Evolutionary conservation across 1,140 invertebrate genomes (phyloP).

Genomic region (Sarcophaga peregrina): DNA sequence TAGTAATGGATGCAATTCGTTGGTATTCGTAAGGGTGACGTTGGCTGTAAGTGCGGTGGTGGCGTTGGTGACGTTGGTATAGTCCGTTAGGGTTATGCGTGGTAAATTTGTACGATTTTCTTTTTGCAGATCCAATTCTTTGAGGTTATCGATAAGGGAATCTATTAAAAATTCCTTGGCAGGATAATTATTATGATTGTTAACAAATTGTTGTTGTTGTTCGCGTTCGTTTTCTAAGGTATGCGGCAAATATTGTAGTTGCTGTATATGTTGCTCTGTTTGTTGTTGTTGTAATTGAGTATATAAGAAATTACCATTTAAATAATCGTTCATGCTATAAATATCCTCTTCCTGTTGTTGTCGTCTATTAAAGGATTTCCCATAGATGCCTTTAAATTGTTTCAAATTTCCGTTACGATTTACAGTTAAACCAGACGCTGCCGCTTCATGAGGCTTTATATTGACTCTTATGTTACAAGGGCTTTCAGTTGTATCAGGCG

Average conservation of each 20-base stretch:
- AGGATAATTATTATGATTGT: conserved; percentile 30
- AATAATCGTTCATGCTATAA: conserved; percentile 46
- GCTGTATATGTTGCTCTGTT: conserved; percentile 46
- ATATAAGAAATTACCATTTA: conserved; percentile 43
- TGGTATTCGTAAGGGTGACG: not conserved
- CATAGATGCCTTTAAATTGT: not conserved
- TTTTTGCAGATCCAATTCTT: conserved; percentile 52
- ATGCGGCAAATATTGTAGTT: not conserved
- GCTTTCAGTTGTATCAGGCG: not conserved
- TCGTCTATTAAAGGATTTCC: not conserved
- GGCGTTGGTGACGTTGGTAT: not conserved
- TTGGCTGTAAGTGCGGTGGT: too few relatives aligned
- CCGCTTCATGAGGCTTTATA: conserved; percentile 32
- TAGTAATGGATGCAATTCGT: not conserved
- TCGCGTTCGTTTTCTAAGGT: not conserved
- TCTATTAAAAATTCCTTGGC: conserved; percentile 47
- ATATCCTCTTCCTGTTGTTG: not conserved
- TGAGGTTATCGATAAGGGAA: conserved; percentile 62
- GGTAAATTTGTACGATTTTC: conserved; percentile 50
- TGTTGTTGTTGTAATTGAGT: conserved; percentile 41
- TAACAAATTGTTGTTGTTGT: conserved; percentile 31
- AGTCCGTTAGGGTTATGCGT: conserved; percentile 59
- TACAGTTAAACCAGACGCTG: not conserved
- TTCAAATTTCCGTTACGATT: conserved; percentile 13
- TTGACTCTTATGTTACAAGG: conserved; percentile 44